Conservation (phyloP, 92 coral and sea anemone species). For the Paramuricea clavata region DNA sequence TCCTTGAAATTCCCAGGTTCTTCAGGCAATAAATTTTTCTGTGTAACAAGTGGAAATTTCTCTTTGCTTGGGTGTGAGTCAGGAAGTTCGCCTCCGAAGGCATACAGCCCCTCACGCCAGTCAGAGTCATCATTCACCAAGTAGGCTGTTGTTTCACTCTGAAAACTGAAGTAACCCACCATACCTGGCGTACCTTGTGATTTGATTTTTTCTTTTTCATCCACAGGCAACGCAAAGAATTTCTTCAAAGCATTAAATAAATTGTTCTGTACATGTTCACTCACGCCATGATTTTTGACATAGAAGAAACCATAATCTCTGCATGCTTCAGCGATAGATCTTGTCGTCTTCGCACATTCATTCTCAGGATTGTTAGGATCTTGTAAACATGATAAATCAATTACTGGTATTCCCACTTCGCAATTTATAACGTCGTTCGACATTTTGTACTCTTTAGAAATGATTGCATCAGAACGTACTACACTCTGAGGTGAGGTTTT, state of each 20-base stretch:
- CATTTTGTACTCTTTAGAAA: not conserved
- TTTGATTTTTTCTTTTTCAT: conserved; percentile 67
- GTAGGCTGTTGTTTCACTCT: conserved; percentile 74
- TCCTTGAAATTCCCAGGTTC: conserved; percentile 60
- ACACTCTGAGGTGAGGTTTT: no score
- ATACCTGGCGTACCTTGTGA: conserved; percentile 61
- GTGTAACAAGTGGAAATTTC: conserved; percentile 74
- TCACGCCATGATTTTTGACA: conserved; percentile 76
- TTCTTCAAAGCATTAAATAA: conserved; percentile 61
- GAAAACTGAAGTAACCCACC: conserved; percentile 79
- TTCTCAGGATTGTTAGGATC: conserved; percentile 9
- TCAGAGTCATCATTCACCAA: conserved; percentile 60
- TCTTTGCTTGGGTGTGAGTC: conserved; percentile 43
- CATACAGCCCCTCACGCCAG: conserved; percentile 89
- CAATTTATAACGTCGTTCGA: not conserved
- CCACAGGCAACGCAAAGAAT: conserved; percentile 73
- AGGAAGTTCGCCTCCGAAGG: conserved; percentile 68
- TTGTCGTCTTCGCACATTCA: conserved; percentile 37
- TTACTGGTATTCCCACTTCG: conserved; percentile 53
- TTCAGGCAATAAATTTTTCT: conserved; percentile 59
- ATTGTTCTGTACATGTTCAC: conserved; percentile 51
- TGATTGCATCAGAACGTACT: no score
- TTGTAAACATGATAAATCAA: conserved; percentile 64
- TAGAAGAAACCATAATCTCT: conserved; percentile 83
- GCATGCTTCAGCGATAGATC: conserved; percentile 71